Base-by-base conservation (phyloP, 2,888 invertebrate genomes). In the Tanypteryx hageni region DNA sequence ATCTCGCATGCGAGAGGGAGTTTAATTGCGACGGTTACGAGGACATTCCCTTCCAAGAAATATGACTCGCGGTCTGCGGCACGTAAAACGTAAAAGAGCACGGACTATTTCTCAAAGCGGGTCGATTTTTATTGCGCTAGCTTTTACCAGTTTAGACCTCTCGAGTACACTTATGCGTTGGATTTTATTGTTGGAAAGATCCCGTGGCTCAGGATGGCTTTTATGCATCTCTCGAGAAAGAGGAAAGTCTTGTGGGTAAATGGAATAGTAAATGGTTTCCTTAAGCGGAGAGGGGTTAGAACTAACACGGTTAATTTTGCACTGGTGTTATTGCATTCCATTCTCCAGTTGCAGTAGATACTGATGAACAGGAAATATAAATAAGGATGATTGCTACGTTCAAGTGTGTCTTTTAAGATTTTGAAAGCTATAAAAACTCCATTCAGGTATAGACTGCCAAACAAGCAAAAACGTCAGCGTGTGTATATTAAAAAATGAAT, bases 21-120 rank as follows among this genome's bases (percentile, higher is more conserved):
- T 68, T 68, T 68, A 68, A 68, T 68, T 68, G 68, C 68, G 68
- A 18, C 22, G 68, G 68, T 68, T 68, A 68, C 68, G 68, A 68
- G 68, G 64, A 64, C 64, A 64, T 64, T 18, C 22, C 68, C n/a
- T 68, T 11, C 10, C 18, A 68, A 18, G 68, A 68, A 68, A 68
- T 68, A 68, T 68, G 68, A 68, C 68, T 68, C 18, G 18, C 68
- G 68, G n/a, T 68, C 68, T 22, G 68, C 68, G 22, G 68, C 68
- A 18, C 76, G 27, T 76, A 27, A 76, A 76, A 76, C 44, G 44
- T 44, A 3, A 44, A 44, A 44, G 44, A 44, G 44, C 22, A 22
- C 76, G 27, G 27, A 76, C 76, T 22, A 68, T 68, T 76, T 27
- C 76, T 76, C 16, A 27, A 68, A 76, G 22, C 18, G 4, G 76